A percentile compares a stretch with the other conserved stretches of the same genome.
phyloP scores from a whole-genome alignment of 2,113 vertebrate species.

The Zosterops hypoxanthus region DNA sequence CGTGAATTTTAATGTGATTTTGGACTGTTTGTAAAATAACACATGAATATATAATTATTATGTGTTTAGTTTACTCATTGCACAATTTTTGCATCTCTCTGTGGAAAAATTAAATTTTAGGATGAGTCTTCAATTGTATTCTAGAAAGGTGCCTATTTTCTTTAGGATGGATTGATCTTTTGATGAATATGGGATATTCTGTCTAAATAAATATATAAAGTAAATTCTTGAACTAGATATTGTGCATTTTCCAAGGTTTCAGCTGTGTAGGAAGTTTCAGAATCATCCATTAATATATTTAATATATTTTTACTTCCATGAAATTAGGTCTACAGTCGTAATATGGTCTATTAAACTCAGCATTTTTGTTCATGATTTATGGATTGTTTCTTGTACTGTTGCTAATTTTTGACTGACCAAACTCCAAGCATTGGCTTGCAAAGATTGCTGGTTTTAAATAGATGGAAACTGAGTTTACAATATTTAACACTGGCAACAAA shows the following conservation, averaged over 20 bases:
- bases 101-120: background rate
- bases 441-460: background rate
- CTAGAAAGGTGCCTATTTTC: background rate
- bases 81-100: background rate
- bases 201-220: background rate
- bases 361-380: background rate
- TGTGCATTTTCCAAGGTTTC: background rate
- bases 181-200: background rate
- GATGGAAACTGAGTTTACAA: background rate
- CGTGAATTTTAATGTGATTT: background rate
- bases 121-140: background rate
- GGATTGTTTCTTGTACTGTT: background rate
- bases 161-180: background rate
- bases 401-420: background rate
- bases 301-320: background rate
- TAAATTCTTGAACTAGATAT: background rate
- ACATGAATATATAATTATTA: background rate
- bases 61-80: background rate
- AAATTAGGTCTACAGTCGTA: background rate
- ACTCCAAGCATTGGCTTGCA: background rate
- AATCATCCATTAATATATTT: background rate
- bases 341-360: background rate
- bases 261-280: background rate
- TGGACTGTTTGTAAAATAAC: background rate
- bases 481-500: background rate